Evolutionary conservation across 2,113 vertebrate genomes (phyloP).

Genomic region (Saiga tatarica): DNA sequence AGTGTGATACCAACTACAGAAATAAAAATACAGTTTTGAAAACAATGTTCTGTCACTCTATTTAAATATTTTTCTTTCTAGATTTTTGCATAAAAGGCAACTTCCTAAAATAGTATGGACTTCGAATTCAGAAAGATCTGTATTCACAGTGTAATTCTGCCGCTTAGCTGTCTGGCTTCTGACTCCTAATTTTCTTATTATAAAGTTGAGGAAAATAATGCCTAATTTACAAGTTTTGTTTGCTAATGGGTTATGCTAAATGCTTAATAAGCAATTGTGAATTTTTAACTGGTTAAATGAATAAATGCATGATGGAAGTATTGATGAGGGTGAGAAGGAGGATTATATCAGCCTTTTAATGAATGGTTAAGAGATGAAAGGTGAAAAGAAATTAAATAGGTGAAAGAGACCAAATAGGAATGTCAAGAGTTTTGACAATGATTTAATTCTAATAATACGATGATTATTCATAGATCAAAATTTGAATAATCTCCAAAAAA

Average conservation of each 20-base stretch:
- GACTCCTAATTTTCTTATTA: background rate
- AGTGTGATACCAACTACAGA: background rate
- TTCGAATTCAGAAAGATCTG: background rate
- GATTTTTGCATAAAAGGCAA: background rate
- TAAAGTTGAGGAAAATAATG: background rate
- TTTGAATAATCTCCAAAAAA: background rate
- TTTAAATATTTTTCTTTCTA: constrained; percentile 38
- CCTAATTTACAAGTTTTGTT: background rate
- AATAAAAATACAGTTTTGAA: constrained; percentile 50
- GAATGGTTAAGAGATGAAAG: background rate
- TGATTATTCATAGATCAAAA: background rate
- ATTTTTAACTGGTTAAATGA: background rate
- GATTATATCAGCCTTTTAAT: background rate
- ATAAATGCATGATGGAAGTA: background rate
- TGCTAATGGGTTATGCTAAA: background rate
- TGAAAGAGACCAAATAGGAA: background rate
- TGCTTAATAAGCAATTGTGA: background rate
- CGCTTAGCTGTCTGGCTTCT: background rate
- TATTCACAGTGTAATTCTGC: background rate
- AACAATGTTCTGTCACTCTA: constrained; percentile 4
- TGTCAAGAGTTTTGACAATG: background rate
- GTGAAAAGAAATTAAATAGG: background rate
- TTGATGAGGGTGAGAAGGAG: background rate
- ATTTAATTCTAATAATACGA: background rate
- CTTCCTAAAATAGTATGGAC: constrained; percentile 16